Conservation (phyloP, 1,140 invertebrate species). For the Teleopsis dalmanni region DNA sequence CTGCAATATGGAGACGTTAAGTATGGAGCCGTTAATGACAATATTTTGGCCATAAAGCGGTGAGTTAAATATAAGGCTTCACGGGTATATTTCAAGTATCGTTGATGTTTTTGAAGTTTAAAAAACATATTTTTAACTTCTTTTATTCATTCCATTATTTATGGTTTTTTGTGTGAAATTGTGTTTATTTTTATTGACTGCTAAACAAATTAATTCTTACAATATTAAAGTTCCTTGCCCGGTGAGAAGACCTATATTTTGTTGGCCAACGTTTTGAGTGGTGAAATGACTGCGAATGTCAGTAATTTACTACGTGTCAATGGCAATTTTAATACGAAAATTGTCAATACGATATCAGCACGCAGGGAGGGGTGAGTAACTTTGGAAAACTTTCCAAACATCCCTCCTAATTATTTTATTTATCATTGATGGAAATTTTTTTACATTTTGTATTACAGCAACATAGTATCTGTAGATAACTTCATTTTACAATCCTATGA, state of each 20-base stretch:
- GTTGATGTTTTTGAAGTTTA: too few relatives aligned
- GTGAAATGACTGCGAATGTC: neutral
- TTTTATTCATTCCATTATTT: too few relatives aligned
- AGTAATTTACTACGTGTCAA: neutral
- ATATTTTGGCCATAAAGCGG: constrained; percentile 40
- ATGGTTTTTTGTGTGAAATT: too few relatives aligned
- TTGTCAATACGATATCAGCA: constrained; percentile 9
- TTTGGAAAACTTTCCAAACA: neutral
- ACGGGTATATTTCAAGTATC: too few relatives aligned
- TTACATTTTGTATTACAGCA: constrained; percentile 9
- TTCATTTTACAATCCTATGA: constrained; percentile 1
- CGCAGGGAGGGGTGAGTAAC: constrained; percentile 6
- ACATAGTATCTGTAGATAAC: constrained; percentile 1
- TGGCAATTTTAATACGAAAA: constrained; percentile 7
- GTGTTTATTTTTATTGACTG: too few relatives aligned
- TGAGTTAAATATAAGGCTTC: constrained; percentile 23
- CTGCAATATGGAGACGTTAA: constrained; percentile 40
- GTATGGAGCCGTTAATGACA: constrained; percentile 31
- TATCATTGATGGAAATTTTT: neutral
- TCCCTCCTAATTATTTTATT: neutral
- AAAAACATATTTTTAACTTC: too few relatives aligned
- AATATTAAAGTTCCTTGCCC: constrained; percentile 5
- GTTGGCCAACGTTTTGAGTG: constrained; percentile 11
- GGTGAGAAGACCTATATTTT: constrained; percentile 13
- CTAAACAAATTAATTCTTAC: too few relatives aligned